Evolutionary conservation across 2,888 invertebrate species (phyloP).

Genomic region (Spodoptera exigua): DNA sequence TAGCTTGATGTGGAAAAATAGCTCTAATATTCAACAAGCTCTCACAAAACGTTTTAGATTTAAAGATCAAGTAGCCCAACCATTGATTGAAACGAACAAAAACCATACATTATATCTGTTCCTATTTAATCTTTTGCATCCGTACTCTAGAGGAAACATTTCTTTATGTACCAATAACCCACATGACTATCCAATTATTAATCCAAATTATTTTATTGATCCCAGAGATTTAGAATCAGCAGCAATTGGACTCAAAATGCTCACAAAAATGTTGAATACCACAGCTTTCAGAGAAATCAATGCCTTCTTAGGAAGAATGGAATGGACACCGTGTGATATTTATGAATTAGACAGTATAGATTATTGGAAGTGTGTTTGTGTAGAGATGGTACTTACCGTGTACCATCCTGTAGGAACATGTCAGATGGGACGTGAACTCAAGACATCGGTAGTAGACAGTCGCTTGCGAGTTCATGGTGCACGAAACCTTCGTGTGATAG

Average conservation of each 20-base stretch:
- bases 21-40: constrained; percentile 1
- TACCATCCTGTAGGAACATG: constrained; percentile 90
- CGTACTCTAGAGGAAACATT: constrained; percentile 40
- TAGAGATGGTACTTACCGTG: constrained; percentile 77
- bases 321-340: constrained; percentile 31
- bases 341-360: constrained; percentile 50
- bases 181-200: constrained; percentile 28
- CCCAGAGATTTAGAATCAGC: constrained; percentile 31
- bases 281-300: constrained; percentile 35
- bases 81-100: constrained; percentile 23
- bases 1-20: constrained; percentile 23
- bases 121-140: constrained; percentile 34
- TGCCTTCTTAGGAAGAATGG: constrained; percentile 36
- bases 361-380: constrained; percentile 36
- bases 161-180: constrained; percentile 38
- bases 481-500: constrained; percentile 90
- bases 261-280: constrained; percentile 30
- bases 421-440: constrained; percentile 87
- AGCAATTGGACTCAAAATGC: constrained; percentile 30
- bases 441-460: constrained; percentile 81
- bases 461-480: constrained; percentile 83
- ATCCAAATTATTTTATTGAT: constrained; percentile 37
- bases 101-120: constrained; percentile 22
- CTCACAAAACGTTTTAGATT: constrained; percentile 14
- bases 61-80: constrained; percentile 24